These are phyloP conservation scores for Gasterosteus nipponicus DNA, from an alignment of 2,113 vertebrate species.

Conservation along the genomic window DNA sequence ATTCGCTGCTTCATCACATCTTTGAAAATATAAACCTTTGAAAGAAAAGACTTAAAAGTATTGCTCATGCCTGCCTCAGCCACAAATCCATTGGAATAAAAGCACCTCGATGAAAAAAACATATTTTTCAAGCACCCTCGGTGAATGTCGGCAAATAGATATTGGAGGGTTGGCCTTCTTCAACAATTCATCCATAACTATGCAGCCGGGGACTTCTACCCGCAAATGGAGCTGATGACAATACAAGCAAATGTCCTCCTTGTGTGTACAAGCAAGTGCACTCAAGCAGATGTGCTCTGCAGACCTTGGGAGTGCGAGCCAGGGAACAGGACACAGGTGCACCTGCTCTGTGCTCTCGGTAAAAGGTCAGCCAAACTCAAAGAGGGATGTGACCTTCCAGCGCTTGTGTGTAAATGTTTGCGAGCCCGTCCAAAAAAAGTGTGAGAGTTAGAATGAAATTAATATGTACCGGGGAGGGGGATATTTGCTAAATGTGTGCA, in stretches of 20 bases:
- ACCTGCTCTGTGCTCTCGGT: constrained; percentile 75
- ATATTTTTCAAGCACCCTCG: constrained; percentile 4
- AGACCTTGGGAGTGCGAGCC: constrained; percentile 76
- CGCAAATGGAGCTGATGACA: constrained; percentile 72
- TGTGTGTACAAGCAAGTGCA: constrained; percentile 68
- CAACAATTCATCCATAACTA: constrained; percentile 52
- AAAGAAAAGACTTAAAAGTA: background rate
- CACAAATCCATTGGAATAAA: constrained; percentile 1
- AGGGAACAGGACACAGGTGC: constrained; percentile 77
- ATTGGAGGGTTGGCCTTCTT: constrained; percentile 38
- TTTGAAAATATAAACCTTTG: background rate
- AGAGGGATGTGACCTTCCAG: constrained; percentile 56
- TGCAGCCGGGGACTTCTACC: constrained; percentile 58
- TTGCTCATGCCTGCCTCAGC: background rate
- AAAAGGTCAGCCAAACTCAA: constrained; percentile 78
- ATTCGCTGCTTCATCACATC: background rate
- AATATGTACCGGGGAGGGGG: background rate
- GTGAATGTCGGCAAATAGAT: constrained; percentile 41
- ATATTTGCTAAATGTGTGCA: background rate
- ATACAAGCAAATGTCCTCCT: constrained; percentile 76
- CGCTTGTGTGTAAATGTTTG: constrained; percentile 23
- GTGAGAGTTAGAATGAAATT: background rate
- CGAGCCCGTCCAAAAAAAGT: constrained; percentile 6
- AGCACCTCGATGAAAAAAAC: background rate
- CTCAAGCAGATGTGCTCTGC: constrained; percentile 75